Evolutionary conservation across 2,888 invertebrate genomes (phyloP).

Genomic region (Plebejus anna): DNA sequence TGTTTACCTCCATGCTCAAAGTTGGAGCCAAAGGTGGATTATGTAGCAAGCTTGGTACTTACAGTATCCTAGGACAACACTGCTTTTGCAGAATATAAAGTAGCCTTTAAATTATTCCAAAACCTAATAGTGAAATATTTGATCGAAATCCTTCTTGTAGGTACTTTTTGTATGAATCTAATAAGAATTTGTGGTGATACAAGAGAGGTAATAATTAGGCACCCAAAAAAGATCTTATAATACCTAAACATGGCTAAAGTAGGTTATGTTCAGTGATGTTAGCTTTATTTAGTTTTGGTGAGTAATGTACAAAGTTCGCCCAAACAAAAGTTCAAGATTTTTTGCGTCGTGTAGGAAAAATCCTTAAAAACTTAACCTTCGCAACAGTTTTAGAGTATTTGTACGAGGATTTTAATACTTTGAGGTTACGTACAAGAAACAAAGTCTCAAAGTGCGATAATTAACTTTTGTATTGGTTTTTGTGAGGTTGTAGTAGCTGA

Average conservation of each 20-base stretch:
- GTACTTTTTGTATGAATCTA: not conserved
- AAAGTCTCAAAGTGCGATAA: not conserved
- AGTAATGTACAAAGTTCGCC: conserved; percentile 12
- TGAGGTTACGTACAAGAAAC: no score
- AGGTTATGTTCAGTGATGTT: not conserved
- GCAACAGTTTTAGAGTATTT: not conserved
- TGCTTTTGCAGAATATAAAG: not conserved
- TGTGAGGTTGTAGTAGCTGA: not conserved
- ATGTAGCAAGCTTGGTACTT: not conserved
- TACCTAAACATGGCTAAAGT: not conserved
- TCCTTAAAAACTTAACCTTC: not conserved
- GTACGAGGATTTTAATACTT: no score
- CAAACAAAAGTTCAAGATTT: conserved; percentile 8
- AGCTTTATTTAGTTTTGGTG: not conserved
- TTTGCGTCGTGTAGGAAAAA: not conserved
- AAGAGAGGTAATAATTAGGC: no score
- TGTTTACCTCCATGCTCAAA: not conserved
- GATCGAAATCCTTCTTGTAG: no score
- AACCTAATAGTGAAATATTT: no score
- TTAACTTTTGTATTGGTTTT: not conserved
- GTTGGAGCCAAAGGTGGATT: not conserved
- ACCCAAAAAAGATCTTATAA: not conserved
- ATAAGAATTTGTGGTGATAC: not conserved
- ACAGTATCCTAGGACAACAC: not conserved
- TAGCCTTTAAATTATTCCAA: not conserved